Evolutionary conservation across 1,140 invertebrate genomes (phyloP).

Genomic region (Drosophila simulans): DNA sequence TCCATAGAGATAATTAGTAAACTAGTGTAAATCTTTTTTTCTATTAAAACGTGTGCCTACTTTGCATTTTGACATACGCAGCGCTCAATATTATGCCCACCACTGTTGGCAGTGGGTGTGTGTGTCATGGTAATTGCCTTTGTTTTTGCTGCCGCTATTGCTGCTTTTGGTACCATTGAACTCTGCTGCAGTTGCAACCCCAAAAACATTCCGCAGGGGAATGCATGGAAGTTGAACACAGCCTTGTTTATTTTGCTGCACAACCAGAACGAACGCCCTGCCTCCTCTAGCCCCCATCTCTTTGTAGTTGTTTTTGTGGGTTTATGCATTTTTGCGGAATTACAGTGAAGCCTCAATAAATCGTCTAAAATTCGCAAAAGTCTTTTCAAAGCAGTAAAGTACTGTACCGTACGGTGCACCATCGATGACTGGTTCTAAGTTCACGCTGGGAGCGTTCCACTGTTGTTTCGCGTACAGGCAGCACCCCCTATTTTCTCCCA

Average conservation of each 20-base stretch:
- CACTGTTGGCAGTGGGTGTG: slow-evolving; percentile 33
- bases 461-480: slow-evolving; percentile 4
- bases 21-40: background rate
- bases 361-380: background rate
- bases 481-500: slow-evolving; percentile 18
- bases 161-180: slow-evolving; percentile 73
- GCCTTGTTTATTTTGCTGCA: slow-evolving; percentile 52
- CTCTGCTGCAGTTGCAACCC: slow-evolving; percentile 70
- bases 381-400: background rate
- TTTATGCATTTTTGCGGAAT: slow-evolving; percentile 31
- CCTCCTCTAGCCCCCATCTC: slow-evolving; percentile 4
- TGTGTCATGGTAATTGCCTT: slow-evolving; percentile 62
- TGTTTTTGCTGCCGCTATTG: slow-evolving; percentile 38
- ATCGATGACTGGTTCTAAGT: background rate
- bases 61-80: background rate
- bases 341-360: slow-evolving; percentile 11
- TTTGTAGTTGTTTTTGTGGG: slow-evolving; percentile 13
- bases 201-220: slow-evolving; percentile 53
- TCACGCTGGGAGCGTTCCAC: background rate
- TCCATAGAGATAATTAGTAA: background rate
- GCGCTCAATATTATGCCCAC: slow-evolving; percentile 8
- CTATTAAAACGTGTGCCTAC: background rate
- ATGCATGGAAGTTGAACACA: slow-evolving; percentile 66
- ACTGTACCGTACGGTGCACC: background rate
- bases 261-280: slow-evolving; percentile 35